These are phyloP conservation scores for Limenitis camilla DNA, from an alignment of 2,888 invertebrate species.

Conservation along the genomic window DNA sequence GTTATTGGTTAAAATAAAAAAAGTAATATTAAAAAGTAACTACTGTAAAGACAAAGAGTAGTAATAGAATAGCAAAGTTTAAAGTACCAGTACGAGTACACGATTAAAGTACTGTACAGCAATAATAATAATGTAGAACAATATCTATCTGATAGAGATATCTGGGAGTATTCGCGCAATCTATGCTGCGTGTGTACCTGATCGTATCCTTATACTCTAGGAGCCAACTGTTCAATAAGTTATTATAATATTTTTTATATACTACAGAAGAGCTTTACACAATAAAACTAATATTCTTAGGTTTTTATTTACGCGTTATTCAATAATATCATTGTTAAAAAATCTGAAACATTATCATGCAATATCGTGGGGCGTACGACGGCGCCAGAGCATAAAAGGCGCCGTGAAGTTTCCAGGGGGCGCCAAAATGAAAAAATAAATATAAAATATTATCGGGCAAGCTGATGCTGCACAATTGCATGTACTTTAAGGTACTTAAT, in stretches of 20 bases:
- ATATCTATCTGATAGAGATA: constrained; percentile 31
- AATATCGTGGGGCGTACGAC: too few species aligned
- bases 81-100: constrained; percentile 12
- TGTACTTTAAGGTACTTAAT: too few species aligned
- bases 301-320: too few species aligned
- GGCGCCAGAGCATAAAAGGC: too few species aligned
- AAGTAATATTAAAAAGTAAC: neutral
- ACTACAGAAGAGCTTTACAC: neutral
- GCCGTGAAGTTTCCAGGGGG: too few species aligned
- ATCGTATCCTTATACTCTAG: constrained; percentile 17
- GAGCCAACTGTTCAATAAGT: constrained; percentile 2
- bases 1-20: neutral
- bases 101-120: constrained; percentile 14
- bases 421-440: too few species aligned
- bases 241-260: neutral
- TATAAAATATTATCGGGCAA: too few species aligned
- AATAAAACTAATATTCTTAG: too few species aligned
- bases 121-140: constrained; percentile 31
- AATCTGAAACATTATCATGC: too few species aligned
- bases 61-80: constrained; percentile 16
- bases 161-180: constrained; percentile 26
- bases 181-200: constrained; percentile 25
- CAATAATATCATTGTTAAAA: too few species aligned
- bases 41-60: neutral
- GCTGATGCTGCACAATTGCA: too few species aligned